Evolutionary conservation across 2,797 vertebrate species (phyloP).

Genomic region (Hephaestus fuliginosus): DNA sequence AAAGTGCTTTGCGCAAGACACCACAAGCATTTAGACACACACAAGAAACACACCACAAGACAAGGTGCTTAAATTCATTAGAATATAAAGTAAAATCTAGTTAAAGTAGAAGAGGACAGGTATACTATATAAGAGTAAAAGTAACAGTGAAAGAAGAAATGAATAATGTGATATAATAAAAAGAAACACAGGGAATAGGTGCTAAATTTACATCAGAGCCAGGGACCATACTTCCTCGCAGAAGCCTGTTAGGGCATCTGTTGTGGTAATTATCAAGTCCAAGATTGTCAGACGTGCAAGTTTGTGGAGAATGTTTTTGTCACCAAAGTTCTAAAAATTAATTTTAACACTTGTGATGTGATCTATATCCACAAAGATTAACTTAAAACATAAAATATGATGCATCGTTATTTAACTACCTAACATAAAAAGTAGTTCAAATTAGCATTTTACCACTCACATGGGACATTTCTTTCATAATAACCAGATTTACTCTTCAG

Average conservation of each 20-base stretch:
- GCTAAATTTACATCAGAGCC: slow-evolving; percentile 1
- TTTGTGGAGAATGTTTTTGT: background rate
- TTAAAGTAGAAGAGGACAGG: too few species aligned
- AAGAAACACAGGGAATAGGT: background rate
- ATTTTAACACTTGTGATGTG: background rate
- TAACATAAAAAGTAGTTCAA: background rate
- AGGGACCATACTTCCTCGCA: background rate
- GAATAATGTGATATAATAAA: too few species aligned
- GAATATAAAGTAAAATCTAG: too few species aligned
- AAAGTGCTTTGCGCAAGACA: too few species aligned
- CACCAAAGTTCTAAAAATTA: background rate
- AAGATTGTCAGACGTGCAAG: background rate
- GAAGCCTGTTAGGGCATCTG: background rate
- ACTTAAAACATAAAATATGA: background rate
- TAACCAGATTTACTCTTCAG: too few species aligned
- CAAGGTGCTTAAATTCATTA: too few species aligned
- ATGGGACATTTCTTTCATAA: background rate
- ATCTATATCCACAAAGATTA: background rate
- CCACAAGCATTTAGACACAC: too few species aligned
- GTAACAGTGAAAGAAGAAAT: too few species aligned
- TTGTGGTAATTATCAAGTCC: slow-evolving; percentile 11
- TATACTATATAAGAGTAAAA: too few species aligned
- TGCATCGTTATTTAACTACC: background rate
- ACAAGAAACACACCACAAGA: too few species aligned
- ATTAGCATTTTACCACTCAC: background rate